phyloP scores from a whole-genome alignment of 2,113 vertebrate genomes.

The Cottus gobio region DNA sequence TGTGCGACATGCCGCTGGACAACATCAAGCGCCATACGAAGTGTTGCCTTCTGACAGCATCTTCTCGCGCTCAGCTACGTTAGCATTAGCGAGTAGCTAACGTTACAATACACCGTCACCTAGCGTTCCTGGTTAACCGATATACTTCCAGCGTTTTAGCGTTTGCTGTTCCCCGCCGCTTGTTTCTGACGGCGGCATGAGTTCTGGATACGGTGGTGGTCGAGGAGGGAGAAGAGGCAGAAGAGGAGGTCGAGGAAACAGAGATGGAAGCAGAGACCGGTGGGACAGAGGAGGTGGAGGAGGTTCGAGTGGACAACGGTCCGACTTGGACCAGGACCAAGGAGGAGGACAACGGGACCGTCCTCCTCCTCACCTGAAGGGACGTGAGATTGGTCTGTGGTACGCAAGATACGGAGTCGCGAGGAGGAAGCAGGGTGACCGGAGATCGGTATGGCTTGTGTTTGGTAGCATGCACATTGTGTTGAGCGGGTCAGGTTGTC shows the following conservation, averaged over 20 bases:
- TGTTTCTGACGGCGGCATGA: conserved; percentile 81
- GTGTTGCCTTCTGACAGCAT: background rate
- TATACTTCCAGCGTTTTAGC: background rate
- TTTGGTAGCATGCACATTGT: background rate
- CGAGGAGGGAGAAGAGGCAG: conserved; percentile 76
- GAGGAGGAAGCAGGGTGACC: conserved; percentile 89
- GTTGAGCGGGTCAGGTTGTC: background rate
- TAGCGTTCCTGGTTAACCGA: background rate
- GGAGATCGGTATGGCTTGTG: conserved; percentile 86
- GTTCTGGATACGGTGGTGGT: conserved; percentile 79
- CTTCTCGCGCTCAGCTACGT: background rate
- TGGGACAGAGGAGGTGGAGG: conserved; percentile 71
- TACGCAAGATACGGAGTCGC: conserved; percentile 92
- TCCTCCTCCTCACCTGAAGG: conserved; percentile 91
- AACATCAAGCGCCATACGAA: background rate
- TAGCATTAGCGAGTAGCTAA: background rate
- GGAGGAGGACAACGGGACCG: conserved; percentile 83
- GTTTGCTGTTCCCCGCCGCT: background rate
- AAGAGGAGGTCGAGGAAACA: conserved; percentile 77
- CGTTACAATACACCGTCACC: background rate
- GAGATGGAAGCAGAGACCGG: conserved; percentile 74
- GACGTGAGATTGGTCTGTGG: conserved; percentile 96
- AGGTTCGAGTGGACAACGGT: conserved; percentile 58
- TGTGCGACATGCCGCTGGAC: conserved; percentile 61
- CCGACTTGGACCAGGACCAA: conserved; percentile 72